Evolutionary conservation across 2,888 invertebrate species (phyloP), one percentile per base, ranked within the genome.

Genomic region (Pogonocherus hispidulus): DNA sequence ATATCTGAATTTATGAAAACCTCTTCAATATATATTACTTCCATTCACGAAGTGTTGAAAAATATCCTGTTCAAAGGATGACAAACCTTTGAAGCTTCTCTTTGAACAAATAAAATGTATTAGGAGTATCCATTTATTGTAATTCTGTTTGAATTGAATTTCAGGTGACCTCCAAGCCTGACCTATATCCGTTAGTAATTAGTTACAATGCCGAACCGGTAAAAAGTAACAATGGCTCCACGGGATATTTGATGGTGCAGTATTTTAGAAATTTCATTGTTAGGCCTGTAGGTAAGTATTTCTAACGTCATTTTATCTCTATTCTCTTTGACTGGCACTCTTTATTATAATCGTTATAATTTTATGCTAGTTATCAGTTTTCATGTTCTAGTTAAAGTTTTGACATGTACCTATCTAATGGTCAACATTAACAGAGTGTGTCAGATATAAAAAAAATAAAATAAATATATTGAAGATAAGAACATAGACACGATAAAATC

Each of bases 101-200:
- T 41, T 16, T 41, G 41, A 41, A 41, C 14, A n/a, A 41, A 41
- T 14, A n/a, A 41, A 41, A 41, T 41, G 16, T 41, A 14, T 41
- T 41, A 16, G 11, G 41, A n/a, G 14, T n/a, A 6, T n/a, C n/a
- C 41, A 14, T 41, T 35, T 57, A 57, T 11, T 56, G 16, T 32
- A 37, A 55, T 55, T 20, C 1, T 46, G 9, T 49, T 9, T 52
- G 9, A 66, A 9, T 65, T 70, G 62, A 64, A 46, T 81, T 83
- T 18, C 81, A 94, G 94, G 94, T 94, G 73, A 93, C 94, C 66
- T 92, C 94, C 11, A 95, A 95, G 79, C 95, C 95, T 8, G 94
- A 95, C 82, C 86, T 95, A 8, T 95, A 95, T 82, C 95, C 95
- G 1, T 86, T 95, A 66, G 95, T 95, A 56, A 94, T 94, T 79